phyloP scores from a whole-genome alignment of 1,140 invertebrate species.

The Andricus grossulariae region DNA sequence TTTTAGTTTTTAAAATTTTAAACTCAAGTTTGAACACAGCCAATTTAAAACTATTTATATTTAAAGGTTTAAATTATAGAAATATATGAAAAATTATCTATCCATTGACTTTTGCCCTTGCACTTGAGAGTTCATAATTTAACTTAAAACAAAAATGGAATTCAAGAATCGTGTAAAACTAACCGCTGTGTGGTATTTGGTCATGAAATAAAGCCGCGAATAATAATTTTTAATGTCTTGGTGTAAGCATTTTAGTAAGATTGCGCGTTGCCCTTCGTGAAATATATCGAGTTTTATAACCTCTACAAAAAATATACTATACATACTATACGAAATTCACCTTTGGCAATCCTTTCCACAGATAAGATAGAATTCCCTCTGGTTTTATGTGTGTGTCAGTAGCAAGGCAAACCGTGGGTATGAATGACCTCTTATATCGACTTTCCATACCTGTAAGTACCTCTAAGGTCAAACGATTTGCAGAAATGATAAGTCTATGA shows the following conservation, averaged over 20 bases:
- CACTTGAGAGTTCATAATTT: too few relatives aligned
- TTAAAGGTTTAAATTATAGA: too few relatives aligned
- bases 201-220: neutral
- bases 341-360: constrained; percentile 5
- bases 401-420: neutral
- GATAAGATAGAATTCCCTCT: neutral
- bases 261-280: constrained; percentile 1
- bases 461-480: neutral
- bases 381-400: neutral
- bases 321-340: neutral
- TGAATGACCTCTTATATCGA: neutral
- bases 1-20: too few relatives aligned
- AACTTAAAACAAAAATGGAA: too few relatives aligned
- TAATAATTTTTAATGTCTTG: neutral
- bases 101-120: too few relatives aligned
- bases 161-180: too few relatives aligned
- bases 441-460: neutral
- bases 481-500: neutral
- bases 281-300: constrained; percentile 9
- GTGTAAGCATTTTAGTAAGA: neutral
- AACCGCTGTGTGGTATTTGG: neutral
- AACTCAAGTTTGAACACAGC: too few relatives aligned
- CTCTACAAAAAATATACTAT: neutral
- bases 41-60: too few relatives aligned
- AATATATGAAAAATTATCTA: too few relatives aligned